These are phyloP conservation scores for Meles meles DNA, from an alignment of 2,113 vertebrate species.

Conservation along the genomic window DNA sequence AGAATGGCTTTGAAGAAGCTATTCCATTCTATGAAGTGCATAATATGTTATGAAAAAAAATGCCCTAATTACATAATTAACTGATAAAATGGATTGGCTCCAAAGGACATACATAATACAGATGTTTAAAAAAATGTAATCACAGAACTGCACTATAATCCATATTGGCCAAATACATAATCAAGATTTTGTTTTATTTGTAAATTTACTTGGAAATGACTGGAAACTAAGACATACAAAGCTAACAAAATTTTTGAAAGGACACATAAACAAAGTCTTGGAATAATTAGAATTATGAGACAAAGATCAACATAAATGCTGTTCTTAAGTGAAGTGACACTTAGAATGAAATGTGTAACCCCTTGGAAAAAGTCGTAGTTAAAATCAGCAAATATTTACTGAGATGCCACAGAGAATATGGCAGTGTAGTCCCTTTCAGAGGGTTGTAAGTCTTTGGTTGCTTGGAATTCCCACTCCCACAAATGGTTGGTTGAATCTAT, in stretches of 20 bases:
- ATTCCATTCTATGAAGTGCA: constrained; percentile 45
- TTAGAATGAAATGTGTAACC: neutral
- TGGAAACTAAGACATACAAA: neutral
- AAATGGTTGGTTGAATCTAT: neutral
- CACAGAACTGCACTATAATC: neutral
- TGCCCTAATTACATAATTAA: constrained; percentile 62
- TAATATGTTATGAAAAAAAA: constrained; percentile 47
- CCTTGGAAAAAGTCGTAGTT: neutral
- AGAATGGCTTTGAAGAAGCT: constrained; percentile 60
- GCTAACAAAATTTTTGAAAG: neutral
- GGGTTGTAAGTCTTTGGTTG: neutral
- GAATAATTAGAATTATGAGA: neutral
- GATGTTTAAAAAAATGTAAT: constrained; percentile 23
- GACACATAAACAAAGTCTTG: neutral
- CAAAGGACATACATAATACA: constrained; percentile 31
- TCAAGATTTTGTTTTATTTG: neutral
- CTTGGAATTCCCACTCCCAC: neutral
- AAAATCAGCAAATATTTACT: constrained; percentile 36
- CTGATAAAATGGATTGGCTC: constrained; percentile 56
- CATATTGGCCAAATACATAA: neutral
- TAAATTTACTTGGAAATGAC: constrained; percentile 14
- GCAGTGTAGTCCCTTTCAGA: neutral
- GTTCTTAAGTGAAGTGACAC: neutral
- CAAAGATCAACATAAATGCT: neutral
- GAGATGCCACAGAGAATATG: neutral